Evolutionary conservation across 2,113 vertebrate genomes (phyloP).

Genomic region (human (Homo sapiens)): DNA sequence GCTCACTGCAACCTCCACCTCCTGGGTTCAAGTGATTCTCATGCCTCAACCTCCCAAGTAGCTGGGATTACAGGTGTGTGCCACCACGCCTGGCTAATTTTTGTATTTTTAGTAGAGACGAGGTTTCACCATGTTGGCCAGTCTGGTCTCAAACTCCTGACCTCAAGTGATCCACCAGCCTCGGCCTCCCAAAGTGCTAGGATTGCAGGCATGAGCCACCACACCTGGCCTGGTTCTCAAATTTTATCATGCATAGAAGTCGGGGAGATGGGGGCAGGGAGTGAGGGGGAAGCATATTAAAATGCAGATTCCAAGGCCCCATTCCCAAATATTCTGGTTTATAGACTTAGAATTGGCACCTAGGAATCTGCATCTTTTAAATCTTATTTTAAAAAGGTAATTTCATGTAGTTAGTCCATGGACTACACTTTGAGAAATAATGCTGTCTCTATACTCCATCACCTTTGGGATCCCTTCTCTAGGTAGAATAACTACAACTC

Average conservation of each 20-base stretch:
- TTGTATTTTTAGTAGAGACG: too few relatives aligned
- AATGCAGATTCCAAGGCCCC: background rate
- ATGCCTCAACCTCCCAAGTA: too few relatives aligned
- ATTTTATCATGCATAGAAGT: background rate
- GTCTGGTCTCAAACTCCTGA: too few relatives aligned
- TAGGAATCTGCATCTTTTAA: background rate
- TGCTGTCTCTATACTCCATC: background rate
- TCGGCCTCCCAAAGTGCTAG: too few relatives aligned
- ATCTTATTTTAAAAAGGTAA: background rate
- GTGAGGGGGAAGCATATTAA: background rate
- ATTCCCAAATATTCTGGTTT: background rate
- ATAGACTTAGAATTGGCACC: background rate
- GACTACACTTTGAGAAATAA: background rate
- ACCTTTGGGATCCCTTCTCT: background rate
- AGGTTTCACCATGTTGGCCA: too few relatives aligned
- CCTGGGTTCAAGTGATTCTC: too few relatives aligned
- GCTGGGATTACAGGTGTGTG: too few relatives aligned
- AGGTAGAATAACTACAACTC: background rate
- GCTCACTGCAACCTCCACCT: too few relatives aligned
- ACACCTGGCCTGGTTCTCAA: background rate
- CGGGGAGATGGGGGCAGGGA: background rate
- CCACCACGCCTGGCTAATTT: too few relatives aligned
- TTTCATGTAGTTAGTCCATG: background rate
- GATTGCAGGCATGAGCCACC: too few relatives aligned
- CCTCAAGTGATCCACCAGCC: too few relatives aligned